phyloP scores from a whole-genome alignment of 2,797 vertebrate genomes.

The Characodon lateralis region DNA sequence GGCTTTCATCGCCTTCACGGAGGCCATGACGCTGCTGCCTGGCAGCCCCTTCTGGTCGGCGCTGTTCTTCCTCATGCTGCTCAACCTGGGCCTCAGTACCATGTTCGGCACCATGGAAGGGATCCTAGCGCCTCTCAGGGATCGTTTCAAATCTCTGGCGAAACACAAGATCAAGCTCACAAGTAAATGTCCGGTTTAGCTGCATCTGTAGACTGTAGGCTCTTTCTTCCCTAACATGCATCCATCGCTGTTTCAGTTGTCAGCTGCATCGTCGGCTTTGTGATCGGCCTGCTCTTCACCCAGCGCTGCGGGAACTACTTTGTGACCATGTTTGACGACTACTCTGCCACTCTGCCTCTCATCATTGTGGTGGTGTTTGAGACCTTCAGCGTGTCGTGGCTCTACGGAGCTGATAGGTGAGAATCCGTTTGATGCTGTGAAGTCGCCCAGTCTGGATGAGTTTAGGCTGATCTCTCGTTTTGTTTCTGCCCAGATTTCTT shows the following conservation, averaged over 20 bases:
- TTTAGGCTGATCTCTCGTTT: not conserved
- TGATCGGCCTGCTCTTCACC: conserved; percentile 84
- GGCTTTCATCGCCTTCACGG: conserved; percentile 84
- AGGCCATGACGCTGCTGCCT: conserved; percentile 84
- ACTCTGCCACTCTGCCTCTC: conserved; percentile 83
- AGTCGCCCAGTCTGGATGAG: not conserved
- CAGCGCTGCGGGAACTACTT: conserved; percentile 87
- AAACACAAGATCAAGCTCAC: conserved; percentile 82
- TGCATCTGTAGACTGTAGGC: not conserved
- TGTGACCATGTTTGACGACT: conserved; percentile 85
- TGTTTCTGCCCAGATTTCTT: conserved; percentile 78
- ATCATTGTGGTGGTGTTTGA: conserved; percentile 84
- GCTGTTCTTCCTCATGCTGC: conserved; percentile 87
- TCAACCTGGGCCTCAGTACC: conserved; percentile 83
- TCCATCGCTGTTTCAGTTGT: conserved; percentile 63
- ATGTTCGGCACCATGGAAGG: conserved; percentile 86
- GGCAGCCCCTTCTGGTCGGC: conserved; percentile 85
- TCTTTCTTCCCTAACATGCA: too few relatives aligned
- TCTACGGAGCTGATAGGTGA: conserved; percentile 86
- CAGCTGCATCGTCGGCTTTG: conserved; percentile 78
- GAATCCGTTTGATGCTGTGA: not conserved
- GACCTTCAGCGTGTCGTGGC: conserved; percentile 85
- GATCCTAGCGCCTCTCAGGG: conserved; percentile 83
- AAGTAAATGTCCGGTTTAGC: conserved; percentile 33
- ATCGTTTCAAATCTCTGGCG: conserved; percentile 80